Evolutionary conservation across 2,888 invertebrate species (phyloP).

Genomic region (Lepidochrysops patricia): DNA sequence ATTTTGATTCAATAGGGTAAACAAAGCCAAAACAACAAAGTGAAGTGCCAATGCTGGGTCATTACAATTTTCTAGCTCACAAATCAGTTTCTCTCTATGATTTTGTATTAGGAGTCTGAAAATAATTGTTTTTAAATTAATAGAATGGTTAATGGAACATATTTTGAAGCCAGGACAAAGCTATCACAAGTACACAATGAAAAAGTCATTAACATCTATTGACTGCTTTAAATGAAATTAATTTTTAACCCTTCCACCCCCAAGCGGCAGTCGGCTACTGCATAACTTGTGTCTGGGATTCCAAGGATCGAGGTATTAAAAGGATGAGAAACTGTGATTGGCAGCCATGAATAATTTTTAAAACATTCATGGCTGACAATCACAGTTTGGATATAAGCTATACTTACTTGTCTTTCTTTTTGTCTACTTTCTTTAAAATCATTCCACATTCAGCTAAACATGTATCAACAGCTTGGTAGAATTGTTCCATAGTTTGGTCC

Average conservation of each 20-base stretch:
- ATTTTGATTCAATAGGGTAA: constrained; percentile 84
- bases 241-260: too few relatives aligned
- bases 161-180: neutral
- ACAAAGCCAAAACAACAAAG: constrained; percentile 83
- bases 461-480: constrained; percentile 82
- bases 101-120: constrained; percentile 81
- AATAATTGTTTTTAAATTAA: constrained; percentile 22
- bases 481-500: constrained; percentile 84
- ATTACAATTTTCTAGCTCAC: constrained; percentile 82
- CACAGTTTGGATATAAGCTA: neutral
- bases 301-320: too few relatives aligned
- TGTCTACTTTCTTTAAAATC: constrained; percentile 90
- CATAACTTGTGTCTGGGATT: too few relatives aligned
- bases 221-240: neutral
- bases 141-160: neutral
- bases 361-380: neutral
- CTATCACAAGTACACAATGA: neutral
- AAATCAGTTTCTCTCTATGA: constrained; percentile 86
- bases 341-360: too few relatives aligned
- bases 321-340: too few relatives aligned
- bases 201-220: neutral
- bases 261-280: too few relatives aligned
- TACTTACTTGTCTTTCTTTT: constrained; percentile 83
- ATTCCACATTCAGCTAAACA: constrained; percentile 83
- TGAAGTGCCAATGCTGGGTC: constrained; percentile 88